Evolutionary conservation across 2,113 vertebrate species (phyloP).

Genomic region (Equus przewalskii): DNA sequence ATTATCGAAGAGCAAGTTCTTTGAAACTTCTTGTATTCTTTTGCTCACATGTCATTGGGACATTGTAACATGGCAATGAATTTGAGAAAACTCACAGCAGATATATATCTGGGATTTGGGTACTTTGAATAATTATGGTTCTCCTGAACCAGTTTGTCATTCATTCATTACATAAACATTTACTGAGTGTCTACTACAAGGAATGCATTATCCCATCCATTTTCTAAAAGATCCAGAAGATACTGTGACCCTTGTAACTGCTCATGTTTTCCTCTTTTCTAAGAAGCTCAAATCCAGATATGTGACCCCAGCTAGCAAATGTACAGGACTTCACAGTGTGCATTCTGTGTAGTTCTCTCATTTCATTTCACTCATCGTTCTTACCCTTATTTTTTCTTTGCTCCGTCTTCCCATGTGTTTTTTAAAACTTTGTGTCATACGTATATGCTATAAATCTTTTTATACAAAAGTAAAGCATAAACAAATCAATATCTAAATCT

Average conservation of each 20-base stretch:
- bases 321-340: background rate
- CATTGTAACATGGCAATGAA: background rate
- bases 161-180: slow-evolving; percentile 46
- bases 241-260: background rate
- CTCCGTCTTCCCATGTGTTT: background rate
- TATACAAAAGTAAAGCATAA: background rate
- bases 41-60: background rate
- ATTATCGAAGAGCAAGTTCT: background rate
- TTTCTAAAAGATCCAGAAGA: background rate
- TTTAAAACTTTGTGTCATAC: background rate
- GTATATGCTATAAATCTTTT: background rate
- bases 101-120: background rate
- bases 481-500: slow-evolving; percentile 4
- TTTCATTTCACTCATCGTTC: background rate
- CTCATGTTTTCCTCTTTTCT: background rate
- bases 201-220: background rate
- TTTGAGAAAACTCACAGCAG: slow-evolving; percentile 27
- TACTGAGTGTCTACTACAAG: background rate
- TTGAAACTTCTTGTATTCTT: background rate
- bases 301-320: background rate
- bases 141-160: background rate
- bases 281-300: background rate
- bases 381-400: slow-evolving; percentile 23
- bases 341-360: background rate
- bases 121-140: slow-evolving; percentile 36